A percentile compares a stretch with the other conserved stretches of the same genome.
These are phyloP conservation scores for Tetranychus cinnabarinus DNA, from an alignment of 1,140 invertebrate species.

Conservation along the genomic window DNA sequence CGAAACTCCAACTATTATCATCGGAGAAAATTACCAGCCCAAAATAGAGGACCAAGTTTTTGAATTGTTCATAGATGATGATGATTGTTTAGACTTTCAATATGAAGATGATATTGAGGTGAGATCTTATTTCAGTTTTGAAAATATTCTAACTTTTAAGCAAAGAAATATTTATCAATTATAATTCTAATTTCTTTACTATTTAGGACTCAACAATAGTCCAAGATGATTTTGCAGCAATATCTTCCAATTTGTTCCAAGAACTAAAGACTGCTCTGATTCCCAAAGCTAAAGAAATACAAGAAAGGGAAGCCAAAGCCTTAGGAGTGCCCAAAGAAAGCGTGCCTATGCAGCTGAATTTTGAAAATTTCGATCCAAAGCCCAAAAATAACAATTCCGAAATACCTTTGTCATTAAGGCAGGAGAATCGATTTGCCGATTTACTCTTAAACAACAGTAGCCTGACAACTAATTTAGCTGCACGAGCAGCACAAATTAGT, in stretches of 20 bases:
- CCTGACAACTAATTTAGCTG: no score
- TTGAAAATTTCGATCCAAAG: neutral
- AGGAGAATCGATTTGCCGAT: no score
- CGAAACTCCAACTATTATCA: neutral
- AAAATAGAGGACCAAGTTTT: neutral
- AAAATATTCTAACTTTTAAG: neutral
- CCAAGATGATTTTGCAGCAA: neutral
- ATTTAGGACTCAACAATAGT: neutral
- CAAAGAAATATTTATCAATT: neutral
- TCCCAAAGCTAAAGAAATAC: neutral
- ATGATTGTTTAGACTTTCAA: neutral
- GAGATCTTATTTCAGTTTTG: neutral
- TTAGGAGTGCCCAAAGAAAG: neutral
- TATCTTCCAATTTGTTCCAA: neutral
- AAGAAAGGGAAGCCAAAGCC: neutral
- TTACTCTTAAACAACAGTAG: no score
- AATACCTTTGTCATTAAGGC: no score
- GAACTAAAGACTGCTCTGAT: neutral
- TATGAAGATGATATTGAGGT: neutral
- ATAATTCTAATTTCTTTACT: neutral
- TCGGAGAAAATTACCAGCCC: neutral
- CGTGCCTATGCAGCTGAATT: neutral
- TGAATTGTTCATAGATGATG: neutral
- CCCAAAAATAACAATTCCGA: no score
- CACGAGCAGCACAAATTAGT: no score